Conservation (phyloP, 2,888 invertebrate genomes). For the Cerastoderma edule region DNA sequence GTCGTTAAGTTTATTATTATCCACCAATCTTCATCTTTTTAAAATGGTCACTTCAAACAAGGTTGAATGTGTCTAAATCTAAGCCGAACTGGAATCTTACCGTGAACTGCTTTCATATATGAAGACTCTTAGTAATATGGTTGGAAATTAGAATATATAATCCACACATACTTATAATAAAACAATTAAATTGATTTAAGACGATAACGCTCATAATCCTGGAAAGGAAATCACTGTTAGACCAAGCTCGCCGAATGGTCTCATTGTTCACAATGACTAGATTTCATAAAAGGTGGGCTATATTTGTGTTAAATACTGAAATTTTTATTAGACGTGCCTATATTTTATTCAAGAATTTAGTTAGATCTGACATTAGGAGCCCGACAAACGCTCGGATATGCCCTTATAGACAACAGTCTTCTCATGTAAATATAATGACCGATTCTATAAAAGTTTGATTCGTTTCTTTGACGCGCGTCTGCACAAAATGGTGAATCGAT, state of each 20-base stretch:
- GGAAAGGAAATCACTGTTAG: conserved; percentile 1
- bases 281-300: conserved; percentile 39
- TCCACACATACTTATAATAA: too few relatives aligned
- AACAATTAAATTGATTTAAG: too few relatives aligned
- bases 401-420: conserved; percentile 23
- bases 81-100: too few relatives aligned
- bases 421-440: conserved; percentile 62
- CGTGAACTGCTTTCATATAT: too few relatives aligned
- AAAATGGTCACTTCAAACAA: too few relatives aligned
- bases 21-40: too few relatives aligned
- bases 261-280: conserved; percentile 33
- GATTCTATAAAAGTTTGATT: conserved; percentile 59
- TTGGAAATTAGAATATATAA: too few relatives aligned
- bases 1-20: too few relatives aligned
- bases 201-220: too few relatives aligned
- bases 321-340: conserved; percentile 61
- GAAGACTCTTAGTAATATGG: too few relatives aligned
- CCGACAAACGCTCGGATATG: conserved; percentile 16
- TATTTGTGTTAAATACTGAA: conserved; percentile 61
- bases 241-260: neutral
- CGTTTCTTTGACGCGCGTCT: conserved; percentile 33
- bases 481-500: conserved; percentile 3
- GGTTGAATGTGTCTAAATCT: too few relatives aligned
- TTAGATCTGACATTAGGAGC: conserved; percentile 30
- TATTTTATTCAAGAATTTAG: conserved; percentile 62